A percentile compares a stretch with the other conserved stretches of the same genome.
Evolutionary conservation across 2,797 vertebrate genomes (phyloP).

Genomic region (Adelosebastes latens): DNA sequence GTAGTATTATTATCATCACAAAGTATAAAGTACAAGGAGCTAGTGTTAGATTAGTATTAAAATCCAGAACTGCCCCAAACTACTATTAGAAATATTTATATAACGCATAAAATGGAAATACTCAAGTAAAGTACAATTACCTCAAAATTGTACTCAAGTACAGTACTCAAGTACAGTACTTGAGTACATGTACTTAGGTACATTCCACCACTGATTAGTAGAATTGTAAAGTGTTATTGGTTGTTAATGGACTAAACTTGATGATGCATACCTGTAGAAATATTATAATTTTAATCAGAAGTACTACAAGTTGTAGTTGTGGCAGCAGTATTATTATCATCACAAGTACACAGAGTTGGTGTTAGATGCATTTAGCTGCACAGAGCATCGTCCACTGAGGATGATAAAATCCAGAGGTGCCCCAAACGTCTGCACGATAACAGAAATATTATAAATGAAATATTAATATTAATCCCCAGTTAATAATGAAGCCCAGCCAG

Average conservation of each 20-base stretch:
- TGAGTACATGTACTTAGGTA: not conserved
- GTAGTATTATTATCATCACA: not conserved
- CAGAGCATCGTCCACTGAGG: not conserved
- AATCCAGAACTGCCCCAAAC: not conserved
- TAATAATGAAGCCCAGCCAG: slow-evolving; percentile 4
- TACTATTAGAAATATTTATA: not conserved
- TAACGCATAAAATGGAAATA: not conserved
- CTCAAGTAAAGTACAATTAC: not conserved
- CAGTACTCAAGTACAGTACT: not conserved
- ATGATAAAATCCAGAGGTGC: not conserved
- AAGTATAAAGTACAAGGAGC: no score
- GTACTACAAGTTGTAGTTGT: not conserved
- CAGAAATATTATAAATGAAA: not conserved
- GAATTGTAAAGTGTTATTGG: not conserved
- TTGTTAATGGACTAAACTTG: not conserved
- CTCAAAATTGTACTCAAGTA: not conserved
- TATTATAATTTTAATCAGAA: not conserved
- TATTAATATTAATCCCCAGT: slow-evolving; percentile 24
- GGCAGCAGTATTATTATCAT: no score
- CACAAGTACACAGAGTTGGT: not conserved
- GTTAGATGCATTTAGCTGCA: not conserved
- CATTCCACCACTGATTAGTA: not conserved
- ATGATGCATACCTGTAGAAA: not conserved
- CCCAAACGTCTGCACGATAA: not conserved
- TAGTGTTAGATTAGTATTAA: not conserved